phyloP scores from a whole-genome alignment of 2,888 invertebrate species.

The Torymus texanus region DNA sequence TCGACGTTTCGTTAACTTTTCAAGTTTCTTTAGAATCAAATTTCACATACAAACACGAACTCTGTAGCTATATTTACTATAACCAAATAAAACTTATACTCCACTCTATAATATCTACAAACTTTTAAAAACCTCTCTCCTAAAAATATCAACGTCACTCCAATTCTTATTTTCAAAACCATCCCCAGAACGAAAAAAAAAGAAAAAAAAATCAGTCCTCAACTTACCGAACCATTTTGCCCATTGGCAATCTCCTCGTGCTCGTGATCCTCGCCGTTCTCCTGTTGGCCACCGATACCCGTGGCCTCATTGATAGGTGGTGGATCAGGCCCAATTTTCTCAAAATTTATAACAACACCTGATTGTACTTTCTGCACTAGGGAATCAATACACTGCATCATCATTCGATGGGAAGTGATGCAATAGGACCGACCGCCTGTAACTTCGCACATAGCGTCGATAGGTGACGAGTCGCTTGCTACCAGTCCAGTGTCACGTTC shows the following conservation, averaged over 20 bases:
- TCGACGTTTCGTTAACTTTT: no score
- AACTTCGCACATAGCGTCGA: conserved; percentile 99
- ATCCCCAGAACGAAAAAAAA: no score
- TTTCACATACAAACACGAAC: no score
- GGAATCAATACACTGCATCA: conserved; percentile 97
- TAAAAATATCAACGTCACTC: no score
- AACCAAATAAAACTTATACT: no score
- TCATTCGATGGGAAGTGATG: conserved; percentile 94
- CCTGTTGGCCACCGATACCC: conserved; percentile 68
- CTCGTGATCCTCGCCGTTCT: conserved; percentile 76
- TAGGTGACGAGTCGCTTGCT: conserved; percentile 94
- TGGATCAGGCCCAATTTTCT: conserved; percentile 94
- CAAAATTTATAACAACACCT: conserved; percentile 98
- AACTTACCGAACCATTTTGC: conserved; percentile 49
- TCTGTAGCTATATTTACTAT: no score
- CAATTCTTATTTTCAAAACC: no score
- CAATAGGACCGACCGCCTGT: conserved; percentile 98
- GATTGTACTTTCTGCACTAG: conserved; percentile 97
- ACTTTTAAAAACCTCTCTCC: no score
- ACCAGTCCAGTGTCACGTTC: conserved; percentile 92
- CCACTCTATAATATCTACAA: no score
- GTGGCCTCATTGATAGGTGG: conserved; percentile 79
- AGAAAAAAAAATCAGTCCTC: no score
- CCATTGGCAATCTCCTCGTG: conserved; percentile 73
- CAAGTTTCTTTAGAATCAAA: no score